phyloP scores from a whole-genome alignment of 1,140 invertebrate species.

The Sminthurides bifidus region DNA sequence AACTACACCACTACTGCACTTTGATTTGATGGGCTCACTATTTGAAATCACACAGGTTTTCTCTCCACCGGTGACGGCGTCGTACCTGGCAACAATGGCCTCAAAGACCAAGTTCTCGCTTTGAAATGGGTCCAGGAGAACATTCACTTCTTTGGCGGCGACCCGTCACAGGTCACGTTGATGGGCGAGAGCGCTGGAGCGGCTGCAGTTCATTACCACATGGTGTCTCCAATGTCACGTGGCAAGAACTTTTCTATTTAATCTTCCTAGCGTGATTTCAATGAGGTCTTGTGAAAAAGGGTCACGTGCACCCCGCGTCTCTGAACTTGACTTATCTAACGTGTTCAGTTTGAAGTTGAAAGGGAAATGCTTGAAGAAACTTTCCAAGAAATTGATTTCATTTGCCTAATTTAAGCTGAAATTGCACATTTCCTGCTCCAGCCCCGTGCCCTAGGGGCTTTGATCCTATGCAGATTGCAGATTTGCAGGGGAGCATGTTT shows the following conservation, averaged over 20 bases:
- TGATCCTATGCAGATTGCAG: no score
- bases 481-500: no score
- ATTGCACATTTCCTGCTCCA: no score
- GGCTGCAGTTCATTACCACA: constrained; percentile 26
- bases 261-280: background rate
- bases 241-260: constrained; percentile 10
- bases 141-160: constrained; percentile 5
- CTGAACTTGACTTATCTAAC: no score
- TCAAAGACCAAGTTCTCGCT: constrained; percentile 11
- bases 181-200: constrained; percentile 25
- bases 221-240: constrained; percentile 27
- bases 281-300: background rate
- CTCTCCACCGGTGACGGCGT: constrained; percentile 5
- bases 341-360: no score
- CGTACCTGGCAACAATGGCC: constrained; percentile 7
- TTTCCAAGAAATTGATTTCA: no score
- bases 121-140: constrained; percentile 6
- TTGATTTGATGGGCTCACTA: no score
- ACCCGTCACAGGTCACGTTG: constrained; percentile 4
- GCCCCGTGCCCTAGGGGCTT: background rate
- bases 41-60: background rate
- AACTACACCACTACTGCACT: no score
- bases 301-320: no score
- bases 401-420: no score
- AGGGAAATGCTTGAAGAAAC: no score